A percentile compares a stretch with the other conserved stretches of the same genome.
Evolutionary conservation across 2,113 vertebrate species (phyloP).

Genomic region (Trogon melanurus): DNA sequence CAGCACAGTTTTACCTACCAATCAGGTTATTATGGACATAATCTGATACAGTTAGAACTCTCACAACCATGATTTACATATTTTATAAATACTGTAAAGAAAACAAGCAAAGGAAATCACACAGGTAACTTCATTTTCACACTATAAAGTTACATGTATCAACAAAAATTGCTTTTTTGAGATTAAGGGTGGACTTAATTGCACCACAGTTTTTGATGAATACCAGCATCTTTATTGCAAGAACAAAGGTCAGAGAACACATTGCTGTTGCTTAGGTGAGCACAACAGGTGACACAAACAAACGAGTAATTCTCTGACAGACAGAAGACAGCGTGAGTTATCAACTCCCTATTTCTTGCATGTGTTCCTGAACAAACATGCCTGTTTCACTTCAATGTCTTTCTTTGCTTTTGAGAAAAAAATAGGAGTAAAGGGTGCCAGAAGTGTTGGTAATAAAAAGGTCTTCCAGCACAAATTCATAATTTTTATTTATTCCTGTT

Average conservation of each 20-base stretch:
- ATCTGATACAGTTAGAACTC: neutral
- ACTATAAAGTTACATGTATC: neutral
- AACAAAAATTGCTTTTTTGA: neutral
- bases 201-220: neutral
- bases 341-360: neutral
- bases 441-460: neutral
- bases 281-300: neutral
- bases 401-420: constrained; percentile 8
- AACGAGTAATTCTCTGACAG: neutral
- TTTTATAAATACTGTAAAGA: neutral
- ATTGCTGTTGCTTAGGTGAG: constrained; percentile 16
- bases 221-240: constrained; percentile 34
- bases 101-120: neutral
- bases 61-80: neutral
- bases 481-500: neutral
- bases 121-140: neutral
- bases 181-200: neutral
- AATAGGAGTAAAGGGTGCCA: neutral
- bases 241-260: constrained; percentile 45
- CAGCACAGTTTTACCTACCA: neutral
- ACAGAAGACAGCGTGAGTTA: neutral
- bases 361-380: neutral
- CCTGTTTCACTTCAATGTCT: neutral
- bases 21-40: neutral
- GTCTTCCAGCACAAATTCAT: neutral